phyloP scores from a whole-genome alignment of 2,113 vertebrate species.

The Ciconia stormi region DNA sequence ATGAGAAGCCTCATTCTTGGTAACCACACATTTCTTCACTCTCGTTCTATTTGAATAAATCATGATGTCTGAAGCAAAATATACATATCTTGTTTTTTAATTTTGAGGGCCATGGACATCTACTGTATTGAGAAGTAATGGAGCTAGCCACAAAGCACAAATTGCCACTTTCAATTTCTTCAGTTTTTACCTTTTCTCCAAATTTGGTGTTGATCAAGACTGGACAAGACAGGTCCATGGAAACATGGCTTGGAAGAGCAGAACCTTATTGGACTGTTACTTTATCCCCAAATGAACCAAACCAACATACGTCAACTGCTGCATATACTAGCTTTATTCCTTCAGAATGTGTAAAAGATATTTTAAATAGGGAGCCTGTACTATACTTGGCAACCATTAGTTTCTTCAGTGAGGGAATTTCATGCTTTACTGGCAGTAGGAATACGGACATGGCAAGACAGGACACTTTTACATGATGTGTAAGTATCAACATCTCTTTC shows the following conservation, averaged over 20 bases:
- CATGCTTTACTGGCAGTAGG: background rate
- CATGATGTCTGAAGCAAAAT: background rate
- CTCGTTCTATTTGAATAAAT: background rate
- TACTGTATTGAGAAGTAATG: background rate
- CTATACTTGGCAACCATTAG: background rate
- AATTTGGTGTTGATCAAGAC: background rate
- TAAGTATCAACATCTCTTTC: background rate
- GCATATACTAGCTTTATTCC: background rate
- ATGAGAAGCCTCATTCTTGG: background rate
- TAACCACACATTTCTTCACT: background rate
- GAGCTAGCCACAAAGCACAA: background rate
- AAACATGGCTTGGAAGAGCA: background rate
- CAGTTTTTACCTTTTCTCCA: background rate
- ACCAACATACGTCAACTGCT: rapidly evolving
- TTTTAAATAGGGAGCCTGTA: background rate
- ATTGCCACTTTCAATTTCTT: background rate
- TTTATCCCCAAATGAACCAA: background rate
- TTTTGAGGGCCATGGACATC: background rate
- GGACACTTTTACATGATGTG: background rate
- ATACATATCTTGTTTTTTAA: background rate
- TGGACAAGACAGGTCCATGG: background rate
- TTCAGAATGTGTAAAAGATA: background rate
- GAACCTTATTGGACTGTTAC: background rate
- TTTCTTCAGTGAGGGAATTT: background rate
- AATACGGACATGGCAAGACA: background rate